Evolutionary conservation across 2,888 invertebrate genomes (phyloP).

Genomic region (Merodon equestris): DNA sequence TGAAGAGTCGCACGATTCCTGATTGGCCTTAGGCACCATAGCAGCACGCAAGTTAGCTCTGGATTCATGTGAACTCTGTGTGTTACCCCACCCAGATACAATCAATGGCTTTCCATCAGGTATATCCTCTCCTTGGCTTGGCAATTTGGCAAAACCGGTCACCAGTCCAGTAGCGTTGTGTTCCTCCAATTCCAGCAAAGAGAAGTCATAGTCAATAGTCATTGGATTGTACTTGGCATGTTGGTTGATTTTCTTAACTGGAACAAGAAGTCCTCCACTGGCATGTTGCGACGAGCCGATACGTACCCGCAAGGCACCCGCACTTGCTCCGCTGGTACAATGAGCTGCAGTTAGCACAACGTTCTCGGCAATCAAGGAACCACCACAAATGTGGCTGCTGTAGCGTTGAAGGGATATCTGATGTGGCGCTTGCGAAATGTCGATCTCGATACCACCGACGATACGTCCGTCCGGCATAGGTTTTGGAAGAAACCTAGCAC

Average conservation of each 20-base stretch:
- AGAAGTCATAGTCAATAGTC: slow-evolving; percentile 78
- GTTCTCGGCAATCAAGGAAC: slow-evolving; percentile 76
- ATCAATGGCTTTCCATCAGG: slow-evolving; percentile 71
- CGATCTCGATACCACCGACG: slow-evolving; percentile 77
- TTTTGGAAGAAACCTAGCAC: slow-evolving; percentile 51
- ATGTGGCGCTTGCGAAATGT: slow-evolving; percentile 77
- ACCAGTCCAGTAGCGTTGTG: slow-evolving; percentile 69
- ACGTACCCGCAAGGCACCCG: slow-evolving; percentile 72
- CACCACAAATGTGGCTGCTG: slow-evolving; percentile 78
- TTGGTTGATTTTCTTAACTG: slow-evolving; percentile 72
- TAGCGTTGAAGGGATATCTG: slow-evolving; percentile 78
- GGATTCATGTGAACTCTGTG: slow-evolving; percentile 71
- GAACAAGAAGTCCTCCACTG: slow-evolving; percentile 75
- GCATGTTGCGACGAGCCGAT: slow-evolving; percentile 76
- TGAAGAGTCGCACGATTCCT: slow-evolving; percentile 70
- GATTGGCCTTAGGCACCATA: slow-evolving; percentile 73
- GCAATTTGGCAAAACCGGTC: slow-evolving; percentile 71
- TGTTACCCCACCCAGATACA: slow-evolving; percentile 77
- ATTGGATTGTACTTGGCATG: slow-evolving; percentile 76
- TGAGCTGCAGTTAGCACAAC: slow-evolving; percentile 79
- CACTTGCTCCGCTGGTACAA: slow-evolving; percentile 73
- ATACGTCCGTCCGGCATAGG: slow-evolving; percentile 73
- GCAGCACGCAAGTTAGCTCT: slow-evolving; percentile 71
- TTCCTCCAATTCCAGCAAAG: slow-evolving; percentile 75
- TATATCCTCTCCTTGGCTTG: slow-evolving; percentile 70